Evolutionary conservation across 2,797 vertebrate species (phyloP).

Genomic region (Cryptoprocta ferox): DNA sequence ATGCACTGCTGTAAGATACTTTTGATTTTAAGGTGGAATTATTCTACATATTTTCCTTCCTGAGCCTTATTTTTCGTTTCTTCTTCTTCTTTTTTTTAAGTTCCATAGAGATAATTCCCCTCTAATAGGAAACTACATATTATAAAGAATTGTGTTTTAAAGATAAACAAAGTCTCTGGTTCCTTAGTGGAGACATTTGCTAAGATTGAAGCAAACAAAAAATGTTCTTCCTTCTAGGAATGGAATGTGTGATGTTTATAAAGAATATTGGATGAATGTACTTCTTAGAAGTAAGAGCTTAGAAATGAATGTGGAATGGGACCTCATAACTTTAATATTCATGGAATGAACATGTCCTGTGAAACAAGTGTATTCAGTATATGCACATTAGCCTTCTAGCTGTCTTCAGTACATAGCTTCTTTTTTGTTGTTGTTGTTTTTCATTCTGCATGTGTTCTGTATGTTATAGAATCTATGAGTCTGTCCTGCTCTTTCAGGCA

Average conservation of each 20-base stretch:
- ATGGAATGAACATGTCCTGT: constrained; percentile 55
- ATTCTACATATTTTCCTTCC: not conserved
- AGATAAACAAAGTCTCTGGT: not conserved
- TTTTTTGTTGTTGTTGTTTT: not conserved
- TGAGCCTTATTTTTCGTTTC: not conserved
- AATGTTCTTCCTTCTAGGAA: not conserved
- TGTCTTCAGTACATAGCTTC: not conserved
- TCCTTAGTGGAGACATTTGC: not conserved
- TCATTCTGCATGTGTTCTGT: not conserved
- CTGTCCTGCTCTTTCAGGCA: not conserved
- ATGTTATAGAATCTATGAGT: constrained; percentile 39
- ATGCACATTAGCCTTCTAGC: not conserved
- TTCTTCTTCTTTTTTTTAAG: not conserved
- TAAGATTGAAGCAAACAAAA: not conserved
- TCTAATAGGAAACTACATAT: not conserved
- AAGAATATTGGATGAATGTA: not conserved
- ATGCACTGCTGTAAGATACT: not conserved
- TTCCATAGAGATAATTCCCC: not conserved
- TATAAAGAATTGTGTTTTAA: not conserved
- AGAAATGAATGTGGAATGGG: not conserved
- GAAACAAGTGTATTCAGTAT: constrained; percentile 62
- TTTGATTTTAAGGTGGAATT: not conserved
- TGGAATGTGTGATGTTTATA: not conserved
- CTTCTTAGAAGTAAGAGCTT: not conserved
- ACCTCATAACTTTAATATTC: constrained; percentile 4